Base-by-base conservation (phyloP, 1,140 invertebrate species). In the Ctenoplectra terminalis region DNA sequence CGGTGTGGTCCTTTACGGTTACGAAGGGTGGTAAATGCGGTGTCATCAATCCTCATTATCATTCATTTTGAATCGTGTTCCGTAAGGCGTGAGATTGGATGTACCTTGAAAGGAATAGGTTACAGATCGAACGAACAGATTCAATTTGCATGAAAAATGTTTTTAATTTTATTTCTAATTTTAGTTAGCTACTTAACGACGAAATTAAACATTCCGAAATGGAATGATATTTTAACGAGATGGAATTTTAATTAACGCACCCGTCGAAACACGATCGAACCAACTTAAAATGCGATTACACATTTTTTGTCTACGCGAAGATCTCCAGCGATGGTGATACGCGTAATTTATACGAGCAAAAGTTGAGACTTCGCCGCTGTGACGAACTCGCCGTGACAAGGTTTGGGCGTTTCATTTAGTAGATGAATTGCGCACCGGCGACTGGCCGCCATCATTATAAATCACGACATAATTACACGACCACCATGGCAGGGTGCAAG, bases 391-490 rank as follows among this genome's bases (percentile, higher is more conserved):
- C 66, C 69, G 78, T 78, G 79, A 89, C 87, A 89, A 89, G 81
- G 85, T 88, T 88, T 87, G 85, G 88, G 84, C 87, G 82, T 89
- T 89, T 89, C 83, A 89, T 89, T 89, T 87, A 75, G 85, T 85
- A 83, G 87, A 89, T 89, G 85, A 85, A 87, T 86, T 85, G 85
- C 83, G 70, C 79, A 70, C 80, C 79, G 85, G 85, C 78, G 83
- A 88, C 88, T 71, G 63, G 76, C 83, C 84, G 82, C 84, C 85
- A 89, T 89, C 88, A 89, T 89, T 89, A 89, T 89, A 89, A 89
- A 89, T 89, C 88, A 89, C 83, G 86, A 86, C 88, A 89, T 89
- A 89, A 89, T 89, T 89, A 89, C 88, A 87, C 87, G 81, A 77
- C 77, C 87, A 64, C 88, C 80, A 70, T 85, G 80, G 79, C 82